Evolutionary conservation across 92 coral and sea anemone genomes (phyloP).

Genomic region (Parazoanthus darwini): DNA sequence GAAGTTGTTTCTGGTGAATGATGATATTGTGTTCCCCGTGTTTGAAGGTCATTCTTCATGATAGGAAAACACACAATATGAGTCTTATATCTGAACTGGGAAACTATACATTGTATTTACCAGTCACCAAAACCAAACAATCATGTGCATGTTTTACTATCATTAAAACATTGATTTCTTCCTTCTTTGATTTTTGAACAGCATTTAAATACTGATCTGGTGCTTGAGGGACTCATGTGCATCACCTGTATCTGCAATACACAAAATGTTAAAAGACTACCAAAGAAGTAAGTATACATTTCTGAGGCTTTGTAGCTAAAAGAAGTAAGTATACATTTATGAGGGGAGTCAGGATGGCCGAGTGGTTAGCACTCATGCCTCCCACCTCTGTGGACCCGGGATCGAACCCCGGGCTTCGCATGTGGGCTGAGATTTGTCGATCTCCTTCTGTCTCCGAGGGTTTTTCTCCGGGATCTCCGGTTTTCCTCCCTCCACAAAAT

Average conservation of each 20-base stretch:
- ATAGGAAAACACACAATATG: constrained; percentile 27
- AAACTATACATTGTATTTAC: background rate
- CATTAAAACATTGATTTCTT: too few relatives aligned
- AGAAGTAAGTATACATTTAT: constrained; percentile 62
- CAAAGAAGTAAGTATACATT: constrained; percentile 75
- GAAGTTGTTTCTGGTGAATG: background rate
- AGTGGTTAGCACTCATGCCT: too few relatives aligned
- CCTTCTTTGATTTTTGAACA: constrained; percentile 22
- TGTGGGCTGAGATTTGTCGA: too few relatives aligned
- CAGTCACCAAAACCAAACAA: background rate
- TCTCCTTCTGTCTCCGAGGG: too few relatives aligned
- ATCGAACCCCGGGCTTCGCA: too few relatives aligned
- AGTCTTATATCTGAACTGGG: constrained; percentile 29
- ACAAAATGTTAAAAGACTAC: constrained; percentile 55
- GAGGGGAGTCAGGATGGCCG: too few relatives aligned
- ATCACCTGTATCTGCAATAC: constrained; percentile 75
- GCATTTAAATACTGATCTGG: constrained; percentile 66
- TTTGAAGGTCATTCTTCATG: constrained; percentile 21
- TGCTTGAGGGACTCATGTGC: constrained; percentile 78
- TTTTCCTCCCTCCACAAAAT: too few relatives aligned
- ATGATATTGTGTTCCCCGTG: constrained; percentile 43
- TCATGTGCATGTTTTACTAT: background rate
- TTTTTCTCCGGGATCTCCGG: too few relatives aligned
- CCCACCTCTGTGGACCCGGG: too few relatives aligned
- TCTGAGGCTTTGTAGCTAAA: constrained; percentile 11